These are phyloP conservation scores for Brachirus orientalis DNA, from an alignment of 2,113 vertebrate species.

Conservation along the genomic window DNA sequence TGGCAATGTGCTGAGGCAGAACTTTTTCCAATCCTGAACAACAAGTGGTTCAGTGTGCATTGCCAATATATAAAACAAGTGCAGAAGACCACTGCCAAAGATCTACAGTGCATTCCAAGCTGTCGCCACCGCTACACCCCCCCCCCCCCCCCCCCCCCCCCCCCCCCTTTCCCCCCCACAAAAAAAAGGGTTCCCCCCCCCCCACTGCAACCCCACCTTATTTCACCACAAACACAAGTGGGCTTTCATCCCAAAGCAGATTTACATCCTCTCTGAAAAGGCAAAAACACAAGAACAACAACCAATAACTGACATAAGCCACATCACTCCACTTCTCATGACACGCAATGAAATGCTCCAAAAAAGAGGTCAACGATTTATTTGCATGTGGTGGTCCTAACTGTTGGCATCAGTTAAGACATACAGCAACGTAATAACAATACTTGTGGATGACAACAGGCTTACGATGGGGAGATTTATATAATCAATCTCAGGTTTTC, in stretches of 20 bases:
- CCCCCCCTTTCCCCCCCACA: constrained; percentile 28
- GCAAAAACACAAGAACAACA: constrained; percentile 36
- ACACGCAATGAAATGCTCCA: constrained; percentile 9
- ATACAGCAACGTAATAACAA: not conserved
- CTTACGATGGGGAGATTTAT: not conserved
- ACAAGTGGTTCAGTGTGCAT: constrained; percentile 53
- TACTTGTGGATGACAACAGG: not conserved
- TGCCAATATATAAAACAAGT: constrained; percentile 59
- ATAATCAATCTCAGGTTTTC: not conserved
- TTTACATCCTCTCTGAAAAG: constrained; percentile 59
- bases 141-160: constrained; percentile 24
- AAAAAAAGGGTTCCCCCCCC: no score
- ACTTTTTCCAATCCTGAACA: constrained; percentile 30
- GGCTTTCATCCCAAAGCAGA: constrained; percentile 66
- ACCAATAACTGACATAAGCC: constrained; percentile 19
- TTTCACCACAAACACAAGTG: constrained; percentile 49
- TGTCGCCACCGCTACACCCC: not conserved
- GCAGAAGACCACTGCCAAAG: constrained; percentile 27
- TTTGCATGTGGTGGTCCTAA: constrained; percentile 2
- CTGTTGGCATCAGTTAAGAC: not conserved
- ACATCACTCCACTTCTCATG: constrained; percentile 7
- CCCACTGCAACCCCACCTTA: constrained; percentile 5
- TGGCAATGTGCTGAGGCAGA: constrained; percentile 53
- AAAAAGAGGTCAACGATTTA: not conserved
- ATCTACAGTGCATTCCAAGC: constrained; percentile 32